Evolutionary conservation across 2,888 invertebrate genomes (phyloP).

Genomic region (Podotricha telesiphe): DNA sequence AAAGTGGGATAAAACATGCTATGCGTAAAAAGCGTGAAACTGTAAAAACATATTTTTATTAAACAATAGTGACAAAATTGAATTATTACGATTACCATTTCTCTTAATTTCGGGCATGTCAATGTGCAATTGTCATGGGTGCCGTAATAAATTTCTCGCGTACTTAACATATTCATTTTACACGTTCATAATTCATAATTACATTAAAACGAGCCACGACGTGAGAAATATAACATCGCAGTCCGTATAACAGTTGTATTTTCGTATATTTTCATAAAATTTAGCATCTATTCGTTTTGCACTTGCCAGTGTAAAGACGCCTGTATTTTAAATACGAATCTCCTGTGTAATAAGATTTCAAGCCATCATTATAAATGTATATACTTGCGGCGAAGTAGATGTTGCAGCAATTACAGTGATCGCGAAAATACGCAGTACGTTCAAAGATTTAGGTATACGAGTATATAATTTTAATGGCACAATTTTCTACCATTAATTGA

Average conservation of each 20-base stretch:
- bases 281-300: not conserved
- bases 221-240: not conserved
- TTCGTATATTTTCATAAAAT: not conserved
- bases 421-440: constrained; percentile 5
- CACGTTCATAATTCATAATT: no score
- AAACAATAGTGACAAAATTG: not conserved
- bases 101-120: not conserved
- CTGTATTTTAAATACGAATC: not conserved
- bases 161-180: not conserved
- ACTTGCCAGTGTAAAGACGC: not conserved
- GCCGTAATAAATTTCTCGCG: not conserved
- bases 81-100: not conserved
- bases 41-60: not conserved
- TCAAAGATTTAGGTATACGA: constrained; percentile 1
- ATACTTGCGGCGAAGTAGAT: no score
- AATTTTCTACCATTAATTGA: not conserved
- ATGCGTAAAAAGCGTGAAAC: no score
- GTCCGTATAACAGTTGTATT: not conserved
- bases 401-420: constrained; percentile 3
- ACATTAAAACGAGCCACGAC: no score
- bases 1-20: no score
- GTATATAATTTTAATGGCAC: no score
- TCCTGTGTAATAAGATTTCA: not conserved
- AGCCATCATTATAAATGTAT: constrained; percentile 1
- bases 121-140: not conserved